Evolutionary conservation across 1,140 invertebrate species (phyloP), one percentile per base, ranked within the genome.

Genomic region (Drosophila serrata): DNA sequence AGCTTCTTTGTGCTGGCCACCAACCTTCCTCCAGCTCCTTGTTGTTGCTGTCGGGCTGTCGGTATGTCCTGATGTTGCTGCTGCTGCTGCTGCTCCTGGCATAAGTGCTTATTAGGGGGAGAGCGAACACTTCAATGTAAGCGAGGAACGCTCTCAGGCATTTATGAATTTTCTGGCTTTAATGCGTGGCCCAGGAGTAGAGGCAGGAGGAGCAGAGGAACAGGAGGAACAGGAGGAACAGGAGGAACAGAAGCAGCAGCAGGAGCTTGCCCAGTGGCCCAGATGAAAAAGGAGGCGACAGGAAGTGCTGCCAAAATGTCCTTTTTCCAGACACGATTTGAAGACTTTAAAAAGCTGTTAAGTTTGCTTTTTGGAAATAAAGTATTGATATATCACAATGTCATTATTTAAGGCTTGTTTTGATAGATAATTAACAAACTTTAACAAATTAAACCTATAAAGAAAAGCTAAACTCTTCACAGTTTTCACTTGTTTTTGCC

Each of bases 121-220:
- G 45, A 51, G 55, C 40, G 75, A 67, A 67, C 81, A 77, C 77
- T 81, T 81, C 51, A 74, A 46, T 31, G 64, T 31, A 46, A 65
- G 64, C 57, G 33, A 51, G 58, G 42, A 67, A 49, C 42, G 80
- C 84, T 88, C 80, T 88, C 73, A 88, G 84, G 85, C 84, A 88
- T 88, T 88, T 82, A 88, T 88, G 85, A 88, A 84, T 88, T 88
- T 87, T 79, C 63, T 51, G 80, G 56, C 79, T 82, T 82, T 72
- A 87, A 86, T 86, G 82, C 75, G 82, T 82, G 61, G 79, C 63
- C 40, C 42, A 53, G 24, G 53, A 37, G 40, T 7, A 45, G 35
- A 1, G 11, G 27, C 22, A 45, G 48, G 17, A 27, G 31, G 0
- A 17, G 13, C 17, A 37, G 31, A 15, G n/a, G n/a, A n/a, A n/a